Evolutionary conservation across 2,797 vertebrate genomes (phyloP).

Genomic region (Dallia pectoralis): DNA sequence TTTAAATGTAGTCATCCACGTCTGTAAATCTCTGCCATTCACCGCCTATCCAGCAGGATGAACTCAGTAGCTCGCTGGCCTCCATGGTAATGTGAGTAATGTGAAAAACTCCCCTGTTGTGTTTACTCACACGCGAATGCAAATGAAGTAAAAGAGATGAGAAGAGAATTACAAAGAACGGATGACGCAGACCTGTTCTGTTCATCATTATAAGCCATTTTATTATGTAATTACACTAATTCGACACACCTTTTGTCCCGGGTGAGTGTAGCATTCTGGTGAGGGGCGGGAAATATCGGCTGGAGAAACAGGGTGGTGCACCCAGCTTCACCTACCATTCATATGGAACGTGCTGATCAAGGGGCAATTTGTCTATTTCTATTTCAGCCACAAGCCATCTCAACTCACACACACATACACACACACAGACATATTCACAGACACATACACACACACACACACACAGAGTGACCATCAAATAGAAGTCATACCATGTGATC

Average conservation of each 20-base stretch:
- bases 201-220: background rate
- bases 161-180: background rate
- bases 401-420: constrained; percentile 8
- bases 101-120: background rate
- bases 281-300: background rate
- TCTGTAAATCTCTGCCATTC: constrained; percentile 45
- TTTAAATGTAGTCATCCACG: background rate
- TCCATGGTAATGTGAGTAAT: background rate
- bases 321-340: constrained; percentile 31
- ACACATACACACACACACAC: constrained; percentile 14
- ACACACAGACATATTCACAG: constrained; percentile 15
- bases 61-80: constrained; percentile 43
- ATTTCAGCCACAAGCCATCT: background rate
- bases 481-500: constrained; percentile 46
- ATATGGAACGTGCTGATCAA: constrained; percentile 35
- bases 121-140: background rate
- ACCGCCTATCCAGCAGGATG: constrained; percentile 16
- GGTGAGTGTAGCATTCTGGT: background rate
- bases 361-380: constrained; percentile 6
- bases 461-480: constrained; percentile 62
- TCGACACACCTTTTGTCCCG: background rate
- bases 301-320: constrained; percentile 2
- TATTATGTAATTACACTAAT: background rate
- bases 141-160: background rate
- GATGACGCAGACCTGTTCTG: background rate